Base-by-base conservation (phyloP, 2,113 vertebrate genomes). In the Ciconia maguari region DNA sequence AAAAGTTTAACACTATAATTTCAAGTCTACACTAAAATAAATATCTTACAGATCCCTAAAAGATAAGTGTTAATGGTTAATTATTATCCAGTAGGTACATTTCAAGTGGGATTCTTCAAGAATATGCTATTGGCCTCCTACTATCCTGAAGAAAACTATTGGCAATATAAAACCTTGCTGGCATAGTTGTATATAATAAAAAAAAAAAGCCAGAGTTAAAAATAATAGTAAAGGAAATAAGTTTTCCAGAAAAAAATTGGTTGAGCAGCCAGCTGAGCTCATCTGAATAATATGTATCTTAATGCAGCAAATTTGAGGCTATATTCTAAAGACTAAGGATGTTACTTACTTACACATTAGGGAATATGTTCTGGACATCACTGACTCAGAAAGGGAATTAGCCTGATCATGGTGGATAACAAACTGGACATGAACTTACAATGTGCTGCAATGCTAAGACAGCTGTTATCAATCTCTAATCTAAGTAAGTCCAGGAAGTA, bases 351-450 rank as follows among this genome's bases (percentile, higher is more conserved):
- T 38, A 49, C 8, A 70, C 41, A 29, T 30, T 18, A 6, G 14
- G 5, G 12, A 93, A 20, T 51, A 65, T 34, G 4, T 78, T 91
- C 34, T 75, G 41, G 41, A 72, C 44, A 38, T 20, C 34, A 79
- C 42, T 54, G 55, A 51, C 18, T 75, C n/a, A 58, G 32, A 48
- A 78, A 66, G 7, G 8, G 15, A 85, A 62, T 87, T 44, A 78
- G 3, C 30, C 27, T 84, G 21, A 75, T 22, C 0, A 0, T 25
- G 36, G n/a, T n/a, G 32, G 41, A 82, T 81, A 58, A 75, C 10
- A 84, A 88, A 62, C 27, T 76, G 38, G 15, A 46, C 32, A 36
- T 66, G 32, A 68, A 79, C 10, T 75, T 69, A 75, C 13, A 84
- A 61, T 3, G 19, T 52, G 42, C 10, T 48, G 29, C 24, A 65